Base-by-base conservation (phyloP, 2,797 vertebrate genomes). In the Moxostoma hubbsi region DNA sequence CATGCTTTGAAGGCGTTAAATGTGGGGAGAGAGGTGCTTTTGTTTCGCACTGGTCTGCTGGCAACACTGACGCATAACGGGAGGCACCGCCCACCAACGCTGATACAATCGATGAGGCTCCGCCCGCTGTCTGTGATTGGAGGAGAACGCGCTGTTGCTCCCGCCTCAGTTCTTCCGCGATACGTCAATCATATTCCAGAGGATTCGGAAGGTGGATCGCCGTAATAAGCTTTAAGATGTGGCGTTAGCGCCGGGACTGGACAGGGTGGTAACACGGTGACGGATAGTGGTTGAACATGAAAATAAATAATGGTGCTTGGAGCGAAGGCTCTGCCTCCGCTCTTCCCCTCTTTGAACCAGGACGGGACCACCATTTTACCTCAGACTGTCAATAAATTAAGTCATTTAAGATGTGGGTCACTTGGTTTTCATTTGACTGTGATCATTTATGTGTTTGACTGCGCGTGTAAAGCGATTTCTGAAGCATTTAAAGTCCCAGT, bases 41-140 rank as follows among this genome's bases (percentile, higher is more conserved):
- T 95, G 94, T 96, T 94, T 92, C 88, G 93, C 93, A 92, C 90
- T 84, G 90, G 73, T 81, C 73, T 71, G 77, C 62, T 79, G 77
- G 69, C 73, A 70, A 75, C 88, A 88, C 87, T 66, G 92, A 92
- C 91, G 86, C 92, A 84, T 79, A 87, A 88, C 90, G 82, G 68
- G 90, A 85, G 87, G 84, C 91, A 87, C 91, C 93, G 89, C 93
- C 92, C 75, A 82, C 89, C 7, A 58, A 59, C 77, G 7, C 85
- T n/a, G 91, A 91, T 90, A 84, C 91, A 82, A 73, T 87, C 89
- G 89, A 83, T 68, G 89, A 80, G 88, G 59, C 9, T 6, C 46
- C 72, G 57, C 58, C 81, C 46, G 6, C 11, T 80, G 81, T 5
- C 83, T 87, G 81, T 87, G 88, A 91, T 91, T 91, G 90, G 92